Evolutionary conservation across 2,888 invertebrate genomes (phyloP).

Genomic region (Drosophila monieri): DNA sequence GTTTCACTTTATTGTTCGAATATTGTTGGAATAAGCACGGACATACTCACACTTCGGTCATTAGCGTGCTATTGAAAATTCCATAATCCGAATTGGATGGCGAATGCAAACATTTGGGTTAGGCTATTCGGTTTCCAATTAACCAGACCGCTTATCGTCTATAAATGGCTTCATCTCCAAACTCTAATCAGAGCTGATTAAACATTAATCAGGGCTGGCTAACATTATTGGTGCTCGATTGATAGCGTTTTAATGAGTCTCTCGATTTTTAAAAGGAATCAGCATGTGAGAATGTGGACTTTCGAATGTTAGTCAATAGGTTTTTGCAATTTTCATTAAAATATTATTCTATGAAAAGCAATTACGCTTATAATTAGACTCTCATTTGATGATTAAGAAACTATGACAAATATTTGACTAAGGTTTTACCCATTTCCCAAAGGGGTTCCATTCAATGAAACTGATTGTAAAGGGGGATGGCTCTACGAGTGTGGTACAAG

Average conservation of each 20-base stretch:
- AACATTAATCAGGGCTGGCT: background rate
- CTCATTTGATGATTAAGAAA: slow-evolving; percentile 21
- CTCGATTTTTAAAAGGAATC: background rate
- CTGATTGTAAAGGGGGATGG: slow-evolving; percentile 13
- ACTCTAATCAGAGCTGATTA: slow-evolving; percentile 35
- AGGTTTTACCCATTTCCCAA: background rate
- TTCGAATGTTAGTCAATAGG: slow-evolving; percentile 12
- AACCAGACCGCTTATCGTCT: slow-evolving; percentile 16
- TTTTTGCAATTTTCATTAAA: slow-evolving; percentile 4
- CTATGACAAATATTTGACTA: slow-evolving; percentile 26
- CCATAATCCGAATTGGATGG: slow-evolving; percentile 1
- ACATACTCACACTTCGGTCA: slow-evolving; percentile 19
- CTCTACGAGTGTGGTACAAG: slow-evolving; percentile 7
- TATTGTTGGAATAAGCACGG: slow-evolving; percentile 65
- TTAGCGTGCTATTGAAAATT: slow-evolving; percentile 28
- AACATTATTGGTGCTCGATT: background rate
- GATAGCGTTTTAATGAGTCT: slow-evolving; percentile 18
- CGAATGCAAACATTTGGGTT: background rate
- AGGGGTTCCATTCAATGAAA: slow-evolving; percentile 11
- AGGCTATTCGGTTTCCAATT: slow-evolving; percentile 24
- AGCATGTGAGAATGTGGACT: slow-evolving; percentile 11
- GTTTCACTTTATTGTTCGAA: slow-evolving; percentile 46
- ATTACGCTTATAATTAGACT: slow-evolving; percentile 16
- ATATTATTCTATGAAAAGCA: slow-evolving; percentile 8
- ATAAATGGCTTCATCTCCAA: slow-evolving; percentile 4